These are phyloP conservation scores for Pocillopora meandrina DNA, from an alignment of 92 coral and sea anemone genomes.

Conservation along the genomic window DNA sequence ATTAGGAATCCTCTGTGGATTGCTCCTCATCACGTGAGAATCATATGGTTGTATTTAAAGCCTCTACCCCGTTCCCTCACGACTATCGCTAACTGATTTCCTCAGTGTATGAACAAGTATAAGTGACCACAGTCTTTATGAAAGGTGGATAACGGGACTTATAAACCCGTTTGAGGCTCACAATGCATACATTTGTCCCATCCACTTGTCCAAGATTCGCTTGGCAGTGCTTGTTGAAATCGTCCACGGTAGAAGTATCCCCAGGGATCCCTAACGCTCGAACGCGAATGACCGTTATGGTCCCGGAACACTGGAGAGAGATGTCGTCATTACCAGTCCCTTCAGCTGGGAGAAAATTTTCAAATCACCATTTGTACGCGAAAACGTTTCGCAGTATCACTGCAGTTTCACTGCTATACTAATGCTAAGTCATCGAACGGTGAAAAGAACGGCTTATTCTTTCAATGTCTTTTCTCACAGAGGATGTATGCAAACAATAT, in stretches of 20 bases:
- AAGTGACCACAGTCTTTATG: slow-evolving; percentile 58
- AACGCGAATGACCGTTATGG: slow-evolving; percentile 61
- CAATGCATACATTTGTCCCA: slow-evolving; percentile 67
- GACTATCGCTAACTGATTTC: slow-evolving; percentile 17
- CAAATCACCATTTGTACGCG: neutral
- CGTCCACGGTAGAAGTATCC: slow-evolving; percentile 62
- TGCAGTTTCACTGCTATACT: no score
- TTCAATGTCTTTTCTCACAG: no score
- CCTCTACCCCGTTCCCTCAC: neutral
- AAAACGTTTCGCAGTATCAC: no score
- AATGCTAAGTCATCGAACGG: no score
- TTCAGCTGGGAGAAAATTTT: slow-evolving; percentile 36
- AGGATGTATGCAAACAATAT: no score
- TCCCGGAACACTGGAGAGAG: slow-evolving; percentile 71
- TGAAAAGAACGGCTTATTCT: no score
- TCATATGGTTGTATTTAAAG: neutral
- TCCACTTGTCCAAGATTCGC: slow-evolving; percentile 60
- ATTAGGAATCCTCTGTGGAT: no score
- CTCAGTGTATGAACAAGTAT: slow-evolving; percentile 59
- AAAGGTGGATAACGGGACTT: slow-evolving; percentile 75
- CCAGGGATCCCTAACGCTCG: slow-evolving; percentile 76
- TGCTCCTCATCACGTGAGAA: slow-evolving; percentile 4
- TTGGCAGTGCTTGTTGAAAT: slow-evolving; percentile 69
- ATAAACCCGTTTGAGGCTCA: slow-evolving; percentile 81
- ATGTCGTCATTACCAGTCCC: slow-evolving; percentile 84